phyloP scores from a whole-genome alignment of 2,888 invertebrate genomes.

The Dascillus cervinus region DNA sequence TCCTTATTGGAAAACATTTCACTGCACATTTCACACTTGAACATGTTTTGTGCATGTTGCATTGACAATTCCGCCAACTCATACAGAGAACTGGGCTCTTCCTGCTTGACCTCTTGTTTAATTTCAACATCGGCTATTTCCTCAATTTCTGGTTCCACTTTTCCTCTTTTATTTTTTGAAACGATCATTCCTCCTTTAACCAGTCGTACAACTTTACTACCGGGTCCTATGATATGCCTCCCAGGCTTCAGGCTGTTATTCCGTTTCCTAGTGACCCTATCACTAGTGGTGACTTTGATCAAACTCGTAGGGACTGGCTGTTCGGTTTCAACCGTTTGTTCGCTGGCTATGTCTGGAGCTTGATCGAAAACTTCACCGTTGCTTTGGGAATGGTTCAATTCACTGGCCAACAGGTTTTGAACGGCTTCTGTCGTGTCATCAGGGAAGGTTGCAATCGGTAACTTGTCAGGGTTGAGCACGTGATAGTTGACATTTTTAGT shows the following conservation, averaged over 20 bases:
- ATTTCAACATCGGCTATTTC: neutral
- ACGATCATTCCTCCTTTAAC: slow-evolving; percentile 41
- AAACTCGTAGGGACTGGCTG: slow-evolving; percentile 26
- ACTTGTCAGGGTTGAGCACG: slow-evolving; percentile 46
- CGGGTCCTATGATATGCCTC: slow-evolving; percentile 37
- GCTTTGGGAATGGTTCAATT: slow-evolving; percentile 25
- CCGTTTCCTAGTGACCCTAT: slow-evolving; percentile 8
- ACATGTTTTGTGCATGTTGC: slow-evolving; percentile 44
- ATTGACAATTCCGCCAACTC: slow-evolving; percentile 47
- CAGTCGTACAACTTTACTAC: slow-evolving; percentile 36
- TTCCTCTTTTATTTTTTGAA: slow-evolving; percentile 37
- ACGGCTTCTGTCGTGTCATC: slow-evolving; percentile 34
- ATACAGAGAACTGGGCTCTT: slow-evolving; percentile 43
- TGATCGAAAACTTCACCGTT: slow-evolving; percentile 28
- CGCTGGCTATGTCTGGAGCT: slow-evolving; percentile 31
- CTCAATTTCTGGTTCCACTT: slow-evolving; percentile 34
- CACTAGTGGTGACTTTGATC: slow-evolving; percentile 20
- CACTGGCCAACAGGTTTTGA: slow-evolving; percentile 20
- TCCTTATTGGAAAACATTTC: slow-evolving; percentile 66
- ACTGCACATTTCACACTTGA: slow-evolving; percentile 78
- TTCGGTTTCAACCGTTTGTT: slow-evolving; percentile 30
- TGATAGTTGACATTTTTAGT: slow-evolving; percentile 61
- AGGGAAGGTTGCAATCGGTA: slow-evolving; percentile 48
- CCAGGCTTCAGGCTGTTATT: slow-evolving; percentile 31
- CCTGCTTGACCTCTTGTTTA: slow-evolving; percentile 5